These are phyloP conservation scores for Calcarius ornatus DNA, from an alignment of 2,113 vertebrate species.

Conservation along the genomic window DNA sequence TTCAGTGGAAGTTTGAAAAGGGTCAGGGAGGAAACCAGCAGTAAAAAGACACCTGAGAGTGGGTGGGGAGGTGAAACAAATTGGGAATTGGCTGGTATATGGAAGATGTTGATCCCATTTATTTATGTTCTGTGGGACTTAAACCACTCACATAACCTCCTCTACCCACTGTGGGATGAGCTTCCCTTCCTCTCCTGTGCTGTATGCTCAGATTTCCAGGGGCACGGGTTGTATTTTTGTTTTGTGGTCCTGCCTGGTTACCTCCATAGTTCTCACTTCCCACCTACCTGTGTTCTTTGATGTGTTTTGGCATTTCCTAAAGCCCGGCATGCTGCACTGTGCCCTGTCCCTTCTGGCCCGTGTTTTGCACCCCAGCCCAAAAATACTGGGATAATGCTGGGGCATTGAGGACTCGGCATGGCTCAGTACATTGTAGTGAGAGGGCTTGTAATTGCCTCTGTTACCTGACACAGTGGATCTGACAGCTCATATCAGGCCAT, in stretches of 20 bases:
- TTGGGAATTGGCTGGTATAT: accelerated
- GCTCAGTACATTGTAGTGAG: accelerated
- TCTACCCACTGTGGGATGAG: accelerated
- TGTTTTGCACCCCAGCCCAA: background rate
- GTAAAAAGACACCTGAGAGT: accelerated
- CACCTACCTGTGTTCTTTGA: accelerated
- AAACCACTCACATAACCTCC: background rate
- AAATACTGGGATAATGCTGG: accelerated
- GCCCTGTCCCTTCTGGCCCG: accelerated
- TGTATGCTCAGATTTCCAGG: background rate
- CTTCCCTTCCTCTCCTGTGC: background rate
- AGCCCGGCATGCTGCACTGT: background rate
- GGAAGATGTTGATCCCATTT: background rate
- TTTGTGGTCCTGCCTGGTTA: accelerated
- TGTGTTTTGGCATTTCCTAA: background rate
- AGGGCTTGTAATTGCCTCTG: background rate
- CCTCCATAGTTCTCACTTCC: background rate
- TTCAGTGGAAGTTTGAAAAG: background rate
- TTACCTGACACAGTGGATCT: background rate
- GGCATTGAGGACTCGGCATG: background rate
- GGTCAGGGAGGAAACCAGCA: accelerated
- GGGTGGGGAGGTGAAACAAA: background rate
- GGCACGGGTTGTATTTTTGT: accelerated
- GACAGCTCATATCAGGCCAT: background rate
- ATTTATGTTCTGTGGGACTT: background rate